Evolutionary conservation across 2,113 vertebrate genomes (phyloP).

Genomic region (Calypte anna): DNA sequence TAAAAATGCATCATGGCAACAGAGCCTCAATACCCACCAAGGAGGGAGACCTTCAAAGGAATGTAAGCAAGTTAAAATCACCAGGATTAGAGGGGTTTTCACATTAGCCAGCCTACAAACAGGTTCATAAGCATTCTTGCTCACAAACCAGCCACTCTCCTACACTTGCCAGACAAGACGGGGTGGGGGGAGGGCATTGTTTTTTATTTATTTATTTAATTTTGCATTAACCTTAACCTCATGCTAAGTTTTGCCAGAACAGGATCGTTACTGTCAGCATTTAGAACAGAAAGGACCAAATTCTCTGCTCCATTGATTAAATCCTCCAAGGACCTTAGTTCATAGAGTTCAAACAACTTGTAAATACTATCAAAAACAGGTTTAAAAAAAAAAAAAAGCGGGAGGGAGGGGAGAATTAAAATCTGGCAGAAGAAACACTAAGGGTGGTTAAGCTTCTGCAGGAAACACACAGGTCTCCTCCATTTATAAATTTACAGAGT

Average conservation of each 20-base stretch:
- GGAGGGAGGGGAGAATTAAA: neutral
- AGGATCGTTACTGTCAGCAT: neutral
- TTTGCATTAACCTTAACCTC: slow-evolving; percentile 43
- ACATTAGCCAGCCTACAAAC: neutral
- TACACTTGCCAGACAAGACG: neutral
- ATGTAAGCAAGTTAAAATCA: slow-evolving; percentile 63
- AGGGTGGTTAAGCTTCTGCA: neutral
- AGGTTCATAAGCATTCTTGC: slow-evolving; percentile 25
- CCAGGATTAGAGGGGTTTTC: slow-evolving; percentile 55
- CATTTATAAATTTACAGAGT: neutral
- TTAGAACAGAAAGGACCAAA: neutral
- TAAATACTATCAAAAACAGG: neutral
- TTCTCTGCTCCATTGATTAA: neutral
- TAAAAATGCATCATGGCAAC: slow-evolving; percentile 68
- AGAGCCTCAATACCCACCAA: slow-evolving; percentile 41
- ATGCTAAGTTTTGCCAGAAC: neutral
- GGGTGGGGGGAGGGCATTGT: neutral
- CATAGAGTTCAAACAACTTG: neutral
- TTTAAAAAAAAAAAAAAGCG: neutral
- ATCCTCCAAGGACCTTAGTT: neutral
- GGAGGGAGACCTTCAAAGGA: slow-evolving; percentile 62
- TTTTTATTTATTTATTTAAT: slow-evolving; percentile 25
- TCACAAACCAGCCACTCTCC: neutral
- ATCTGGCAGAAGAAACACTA: neutral
- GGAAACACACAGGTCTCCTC: neutral